These are phyloP conservation scores for Apamea anceps DNA, from an alignment of 2,888 invertebrate species.

Conservation along the genomic window DNA sequence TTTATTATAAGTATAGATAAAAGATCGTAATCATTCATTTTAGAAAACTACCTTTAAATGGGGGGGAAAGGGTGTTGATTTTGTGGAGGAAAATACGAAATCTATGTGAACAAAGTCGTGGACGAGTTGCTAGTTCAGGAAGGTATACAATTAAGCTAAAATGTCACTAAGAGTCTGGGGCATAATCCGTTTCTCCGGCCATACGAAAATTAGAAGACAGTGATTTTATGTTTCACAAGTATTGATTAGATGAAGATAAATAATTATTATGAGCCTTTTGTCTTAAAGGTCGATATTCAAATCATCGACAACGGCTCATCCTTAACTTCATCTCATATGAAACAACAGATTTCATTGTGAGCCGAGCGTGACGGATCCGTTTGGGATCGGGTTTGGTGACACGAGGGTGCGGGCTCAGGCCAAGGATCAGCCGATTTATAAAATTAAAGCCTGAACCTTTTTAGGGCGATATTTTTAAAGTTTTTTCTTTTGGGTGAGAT, in stretches of 20 bases:
- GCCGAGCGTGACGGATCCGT: conserved; percentile 84
- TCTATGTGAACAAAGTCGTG: background rate
- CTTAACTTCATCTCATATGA: conserved; percentile 66
- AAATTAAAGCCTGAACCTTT: conserved; percentile 50
- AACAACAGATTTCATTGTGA: conserved; percentile 79
- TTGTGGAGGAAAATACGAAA: background rate
- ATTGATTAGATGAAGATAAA: background rate
- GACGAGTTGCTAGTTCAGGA: background rate
- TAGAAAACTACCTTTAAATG: background rate
- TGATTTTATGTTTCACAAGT: background rate
- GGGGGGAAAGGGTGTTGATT: background rate
- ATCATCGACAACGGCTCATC: conserved; percentile 56
- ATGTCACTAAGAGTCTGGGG: background rate
- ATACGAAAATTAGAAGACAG: background rate
- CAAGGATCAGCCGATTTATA: conserved; percentile 71
- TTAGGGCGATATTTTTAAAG: conserved; percentile 21
- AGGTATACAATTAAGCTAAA: background rate
- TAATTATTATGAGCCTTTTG: background rate
- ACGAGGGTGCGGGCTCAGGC: conserved; percentile 74
- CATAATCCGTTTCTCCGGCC: background rate
- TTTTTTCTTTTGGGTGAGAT: background rate
- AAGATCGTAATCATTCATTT: background rate
- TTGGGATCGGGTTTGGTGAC: conserved; percentile 76
- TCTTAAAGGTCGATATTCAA: conserved; percentile 23
- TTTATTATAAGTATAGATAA: too few relatives aligned